A percentile compares a stretch with the other conserved stretches of the same genome.
Conservation (phyloP, 2,797 vertebrate species). For the Sebastes paucispinis region DNA sequence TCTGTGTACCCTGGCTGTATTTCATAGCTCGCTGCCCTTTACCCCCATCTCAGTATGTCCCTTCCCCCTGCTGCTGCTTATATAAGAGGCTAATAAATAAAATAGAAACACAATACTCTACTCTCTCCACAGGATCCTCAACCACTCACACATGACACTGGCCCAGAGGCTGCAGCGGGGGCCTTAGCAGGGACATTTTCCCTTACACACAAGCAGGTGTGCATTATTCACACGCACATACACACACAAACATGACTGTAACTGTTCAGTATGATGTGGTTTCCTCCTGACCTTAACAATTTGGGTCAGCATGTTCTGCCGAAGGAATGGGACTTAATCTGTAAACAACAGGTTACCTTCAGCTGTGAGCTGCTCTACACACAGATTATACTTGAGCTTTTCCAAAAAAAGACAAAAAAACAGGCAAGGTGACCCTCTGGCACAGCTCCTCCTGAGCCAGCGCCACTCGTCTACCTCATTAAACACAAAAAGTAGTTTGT, state of each 20-base stretch:
- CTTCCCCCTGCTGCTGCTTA: slow-evolving; percentile 70
- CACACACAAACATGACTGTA: slow-evolving; percentile 20
- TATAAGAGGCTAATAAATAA: slow-evolving; percentile 78
- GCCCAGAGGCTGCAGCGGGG: slow-evolving; percentile 35
- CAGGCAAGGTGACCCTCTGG: slow-evolving; percentile 29
- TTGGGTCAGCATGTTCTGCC: slow-evolving; percentile 70
- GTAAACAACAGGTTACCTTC: slow-evolving; percentile 69
- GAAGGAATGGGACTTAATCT: slow-evolving; percentile 63
- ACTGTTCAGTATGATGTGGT: slow-evolving; percentile 24
- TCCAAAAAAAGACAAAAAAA: slow-evolving; percentile 33
- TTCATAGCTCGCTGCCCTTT: slow-evolving; percentile 65
- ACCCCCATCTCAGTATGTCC: slow-evolving; percentile 54
- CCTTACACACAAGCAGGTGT: slow-evolving; percentile 54
- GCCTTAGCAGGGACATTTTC: slow-evolving; percentile 54
- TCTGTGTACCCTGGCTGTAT: slow-evolving; percentile 46
- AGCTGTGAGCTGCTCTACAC: slow-evolving; percentile 48
- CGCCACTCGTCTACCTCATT: background rate
- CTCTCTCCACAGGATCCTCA: slow-evolving; percentile 60
- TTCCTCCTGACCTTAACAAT: slow-evolving; percentile 52
- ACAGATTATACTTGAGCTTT: slow-evolving; percentile 58
- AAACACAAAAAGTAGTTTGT: background rate
- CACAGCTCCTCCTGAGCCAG: slow-evolving; percentile 17
- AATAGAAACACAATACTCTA: slow-evolving; percentile 75
- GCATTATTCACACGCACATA: slow-evolving; percentile 27
- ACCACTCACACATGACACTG: slow-evolving; percentile 61